Evolutionary conservation across 2,113 vertebrate species (phyloP).

Genomic region (Sprattus sprattus): DNA sequence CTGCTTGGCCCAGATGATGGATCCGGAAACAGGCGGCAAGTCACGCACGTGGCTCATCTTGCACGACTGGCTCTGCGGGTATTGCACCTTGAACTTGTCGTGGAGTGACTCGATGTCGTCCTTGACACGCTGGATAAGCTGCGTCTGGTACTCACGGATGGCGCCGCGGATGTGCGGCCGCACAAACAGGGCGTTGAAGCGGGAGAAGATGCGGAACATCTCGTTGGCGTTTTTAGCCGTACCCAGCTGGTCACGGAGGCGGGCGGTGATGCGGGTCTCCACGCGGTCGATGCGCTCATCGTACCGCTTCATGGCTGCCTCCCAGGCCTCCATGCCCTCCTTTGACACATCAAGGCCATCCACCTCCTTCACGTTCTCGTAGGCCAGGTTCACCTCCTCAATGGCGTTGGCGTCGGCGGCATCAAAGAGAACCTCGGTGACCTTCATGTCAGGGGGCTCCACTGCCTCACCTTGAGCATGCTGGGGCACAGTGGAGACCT

Average conservation of each 20-base stretch:
- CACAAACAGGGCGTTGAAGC: slow-evolving; percentile 97
- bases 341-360: slow-evolving; percentile 97
- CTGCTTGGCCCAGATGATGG: slow-evolving; percentile 99
- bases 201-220: slow-evolving; percentile 98
- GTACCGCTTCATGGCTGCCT: slow-evolving; percentile 95
- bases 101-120: slow-evolving; percentile 97
- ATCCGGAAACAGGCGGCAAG: slow-evolving; percentile 92
- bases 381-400: slow-evolving; percentile 97
- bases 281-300: slow-evolving; percentile 96
- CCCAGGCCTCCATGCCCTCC: slow-evolving; percentile 97
- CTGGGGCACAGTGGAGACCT: slow-evolving; percentile 93
- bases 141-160: slow-evolving; percentile 96
- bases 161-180: slow-evolving; percentile 95
- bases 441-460: slow-evolving; percentile 94
- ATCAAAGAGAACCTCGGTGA: slow-evolving; percentile 93
- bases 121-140: slow-evolving; percentile 95
- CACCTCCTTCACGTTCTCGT: slow-evolving; percentile 98
- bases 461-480: slow-evolving; percentile 89
- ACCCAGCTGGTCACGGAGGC: slow-evolving; percentile 93
- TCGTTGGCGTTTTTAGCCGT: slow-evolving; percentile 98
- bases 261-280: slow-evolving; percentile 96
- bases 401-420: slow-evolving; percentile 97
- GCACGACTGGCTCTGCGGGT: slow-evolving; percentile 95
- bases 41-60: slow-evolving; percentile 98
- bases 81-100: slow-evolving; percentile 98